Conservation (phyloP, 2,888 invertebrate species). For the Eudasyphora cyanicolor region DNA sequence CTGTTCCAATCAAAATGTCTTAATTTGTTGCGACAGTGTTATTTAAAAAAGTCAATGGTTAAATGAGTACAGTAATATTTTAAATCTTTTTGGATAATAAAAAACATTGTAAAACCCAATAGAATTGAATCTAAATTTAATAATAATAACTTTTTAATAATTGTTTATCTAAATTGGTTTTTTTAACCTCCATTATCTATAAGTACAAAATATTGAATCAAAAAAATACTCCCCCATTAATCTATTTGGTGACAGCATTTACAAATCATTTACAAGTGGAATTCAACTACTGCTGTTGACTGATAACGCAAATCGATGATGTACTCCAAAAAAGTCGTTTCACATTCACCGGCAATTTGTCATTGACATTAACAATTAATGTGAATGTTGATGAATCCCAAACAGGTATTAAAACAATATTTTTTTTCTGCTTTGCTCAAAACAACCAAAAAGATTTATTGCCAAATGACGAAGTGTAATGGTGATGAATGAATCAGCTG, state of each 20-base stretch:
- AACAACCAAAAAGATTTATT: not conserved
- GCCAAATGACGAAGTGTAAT: not conserved
- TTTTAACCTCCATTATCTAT: too few species aligned
- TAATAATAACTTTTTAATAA: too few species aligned
- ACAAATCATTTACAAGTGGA: not conserved
- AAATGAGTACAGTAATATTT: too few species aligned
- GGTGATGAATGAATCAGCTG: conserved; percentile 3
- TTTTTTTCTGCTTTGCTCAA: not conserved
- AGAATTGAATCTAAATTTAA: too few species aligned
- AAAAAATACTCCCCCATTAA: too few species aligned
- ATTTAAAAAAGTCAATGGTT: too few species aligned
- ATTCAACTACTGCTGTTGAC: not conserved
- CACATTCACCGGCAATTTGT: not conserved
- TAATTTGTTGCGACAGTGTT: too few species aligned
- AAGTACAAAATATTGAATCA: too few species aligned
- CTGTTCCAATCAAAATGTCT: too few species aligned
- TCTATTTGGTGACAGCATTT: not conserved
- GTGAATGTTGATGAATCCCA: not conserved
- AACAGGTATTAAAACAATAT: not conserved
- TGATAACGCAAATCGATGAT: not conserved
- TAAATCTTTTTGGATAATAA: too few species aligned
- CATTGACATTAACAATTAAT: not conserved
- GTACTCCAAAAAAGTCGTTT: not conserved
- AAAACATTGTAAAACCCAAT: too few species aligned
- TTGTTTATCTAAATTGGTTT: too few species aligned